A percentile compares a stretch with the other conserved stretches of the same genome.
These are phyloP conservation scores for Diloba caeruleocephala DNA, from an alignment of 2,888 invertebrate species.

Conservation along the genomic window DNA sequence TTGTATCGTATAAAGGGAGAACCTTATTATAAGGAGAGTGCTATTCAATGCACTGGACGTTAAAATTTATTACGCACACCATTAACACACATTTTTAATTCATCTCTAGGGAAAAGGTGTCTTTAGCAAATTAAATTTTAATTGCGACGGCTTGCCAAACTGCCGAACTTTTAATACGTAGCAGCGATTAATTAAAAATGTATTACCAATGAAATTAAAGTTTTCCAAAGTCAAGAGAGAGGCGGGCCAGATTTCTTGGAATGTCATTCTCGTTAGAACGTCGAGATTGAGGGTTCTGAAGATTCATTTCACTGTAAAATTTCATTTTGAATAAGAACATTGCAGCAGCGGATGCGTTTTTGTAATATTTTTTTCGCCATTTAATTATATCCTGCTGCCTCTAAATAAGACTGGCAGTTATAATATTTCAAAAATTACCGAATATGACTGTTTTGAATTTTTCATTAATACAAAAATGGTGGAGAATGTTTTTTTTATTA, in stretches of 20 bases:
- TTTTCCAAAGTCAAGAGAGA: slow-evolving; percentile 53
- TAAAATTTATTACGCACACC: slow-evolving; percentile 48
- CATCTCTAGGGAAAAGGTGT: slow-evolving; percentile 53
- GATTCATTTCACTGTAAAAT: slow-evolving; percentile 60
- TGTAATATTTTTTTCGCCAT: slow-evolving; percentile 14
- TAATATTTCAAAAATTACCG: too few relatives aligned
- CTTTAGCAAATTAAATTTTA: slow-evolving; percentile 62
- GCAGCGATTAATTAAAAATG: slow-evolving; percentile 73
- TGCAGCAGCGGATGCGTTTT: slow-evolving; percentile 44
- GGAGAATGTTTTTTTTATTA: too few relatives aligned
- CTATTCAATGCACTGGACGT: slow-evolving; percentile 34
- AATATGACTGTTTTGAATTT: slow-evolving; percentile 1
- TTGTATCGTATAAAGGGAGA: neutral
- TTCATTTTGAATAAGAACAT: slow-evolving; percentile 53
- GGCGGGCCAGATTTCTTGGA: slow-evolving; percentile 56
- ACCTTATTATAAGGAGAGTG: slow-evolving; percentile 18
- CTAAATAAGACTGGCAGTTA: too few relatives aligned
- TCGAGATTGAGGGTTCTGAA: slow-evolving; percentile 58
- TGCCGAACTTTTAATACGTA: slow-evolving; percentile 70
- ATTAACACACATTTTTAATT: too few relatives aligned
- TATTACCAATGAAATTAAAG: slow-evolving; percentile 72
- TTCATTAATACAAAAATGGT: too few relatives aligned
- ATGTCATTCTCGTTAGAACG: slow-evolving; percentile 68
- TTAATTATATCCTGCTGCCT: slow-evolving; percentile 5
- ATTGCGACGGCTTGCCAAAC: slow-evolving; percentile 58